Conservation (phyloP, 53 echinoderm and acorn worm species). For the Echinometra lucunter region DNA sequence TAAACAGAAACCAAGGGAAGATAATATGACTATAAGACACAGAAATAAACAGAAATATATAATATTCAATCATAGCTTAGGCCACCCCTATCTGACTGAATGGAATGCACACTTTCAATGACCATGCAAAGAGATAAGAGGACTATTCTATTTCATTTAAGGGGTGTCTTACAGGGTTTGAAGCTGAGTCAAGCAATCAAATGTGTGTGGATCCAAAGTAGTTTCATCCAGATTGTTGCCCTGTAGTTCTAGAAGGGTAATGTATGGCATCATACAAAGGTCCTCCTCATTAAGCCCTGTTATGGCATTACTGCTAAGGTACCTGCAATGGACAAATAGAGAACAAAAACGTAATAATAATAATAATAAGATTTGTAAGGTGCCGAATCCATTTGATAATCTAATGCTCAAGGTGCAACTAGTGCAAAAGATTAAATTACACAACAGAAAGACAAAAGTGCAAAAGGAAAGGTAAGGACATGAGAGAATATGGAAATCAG, state of each 20-base stretch:
- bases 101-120: background rate
- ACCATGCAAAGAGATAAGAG: background rate
- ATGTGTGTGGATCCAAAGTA: constrained; percentile 74
- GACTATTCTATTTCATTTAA: background rate
- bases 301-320: constrained; percentile 74
- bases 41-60: too few species aligned
- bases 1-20: too few species aligned
- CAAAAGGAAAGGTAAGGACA: too few species aligned
- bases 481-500: too few species aligned
- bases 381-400: too few species aligned
- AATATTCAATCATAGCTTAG: background rate
- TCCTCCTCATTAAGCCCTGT: constrained; percentile 74
- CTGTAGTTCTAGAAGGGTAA: constrained; percentile 65
- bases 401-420: too few species aligned
- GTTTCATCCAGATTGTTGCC: constrained; percentile 74
- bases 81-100: background rate
- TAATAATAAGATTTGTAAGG: too few species aligned
- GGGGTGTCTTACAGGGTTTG: constrained; percentile 56
- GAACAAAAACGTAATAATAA: too few species aligned
- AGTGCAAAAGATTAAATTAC: too few species aligned
- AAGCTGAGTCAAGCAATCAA: constrained; percentile 64
- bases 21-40: too few species aligned
- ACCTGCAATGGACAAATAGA: constrained; percentile 53
- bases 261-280: constrained; percentile 70
- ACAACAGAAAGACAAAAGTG: too few species aligned